Evolutionary conservation across 2,888 invertebrate genomes (phyloP).

Genomic region (Polia nebulosa): DNA sequence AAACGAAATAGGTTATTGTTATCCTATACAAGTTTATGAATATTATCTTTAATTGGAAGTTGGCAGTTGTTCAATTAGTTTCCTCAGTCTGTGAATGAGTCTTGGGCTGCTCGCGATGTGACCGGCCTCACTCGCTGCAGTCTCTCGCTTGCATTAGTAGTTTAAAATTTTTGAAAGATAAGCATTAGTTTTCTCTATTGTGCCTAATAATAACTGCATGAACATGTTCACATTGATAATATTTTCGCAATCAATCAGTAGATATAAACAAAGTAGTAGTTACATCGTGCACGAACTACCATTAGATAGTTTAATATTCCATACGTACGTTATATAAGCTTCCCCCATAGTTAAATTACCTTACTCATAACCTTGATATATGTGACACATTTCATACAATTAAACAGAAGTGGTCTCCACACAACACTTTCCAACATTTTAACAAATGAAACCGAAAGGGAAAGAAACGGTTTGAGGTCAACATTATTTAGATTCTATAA

Average conservation of each 20-base stretch:
- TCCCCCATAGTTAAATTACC: not conserved
- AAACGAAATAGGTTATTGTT: slow-evolving; percentile 20
- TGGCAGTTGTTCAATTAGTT: slow-evolving; percentile 4
- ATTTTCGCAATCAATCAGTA: too few species aligned
- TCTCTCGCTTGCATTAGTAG: too few species aligned
- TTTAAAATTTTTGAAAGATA: too few species aligned
- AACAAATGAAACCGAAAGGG: slow-evolving; percentile 16
- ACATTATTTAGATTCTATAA: slow-evolving; percentile 1
- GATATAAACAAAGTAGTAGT: too few species aligned
- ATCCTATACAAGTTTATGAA: slow-evolving; percentile 9
- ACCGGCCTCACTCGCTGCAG: not conserved
- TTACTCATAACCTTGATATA: slow-evolving; percentile 18
- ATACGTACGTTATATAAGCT: too few species aligned
- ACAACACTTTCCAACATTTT: slow-evolving; percentile 20
- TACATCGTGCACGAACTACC: too few species aligned
- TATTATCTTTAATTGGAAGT: slow-evolving; percentile 27
- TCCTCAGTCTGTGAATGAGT: not conserved
- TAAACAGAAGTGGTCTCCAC: slow-evolving; percentile 7
- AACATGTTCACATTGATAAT: not conserved
- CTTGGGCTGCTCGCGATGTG: not conserved
- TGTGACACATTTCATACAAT: slow-evolving; percentile 14
- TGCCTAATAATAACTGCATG: not conserved
- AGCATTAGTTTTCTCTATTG: not conserved
- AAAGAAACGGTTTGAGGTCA: slow-evolving; percentile 9
- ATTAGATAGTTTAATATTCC: too few species aligned